Conservation (phyloP, 2,888 invertebrate genomes). For the Stegana nigrithorax region DNA sequence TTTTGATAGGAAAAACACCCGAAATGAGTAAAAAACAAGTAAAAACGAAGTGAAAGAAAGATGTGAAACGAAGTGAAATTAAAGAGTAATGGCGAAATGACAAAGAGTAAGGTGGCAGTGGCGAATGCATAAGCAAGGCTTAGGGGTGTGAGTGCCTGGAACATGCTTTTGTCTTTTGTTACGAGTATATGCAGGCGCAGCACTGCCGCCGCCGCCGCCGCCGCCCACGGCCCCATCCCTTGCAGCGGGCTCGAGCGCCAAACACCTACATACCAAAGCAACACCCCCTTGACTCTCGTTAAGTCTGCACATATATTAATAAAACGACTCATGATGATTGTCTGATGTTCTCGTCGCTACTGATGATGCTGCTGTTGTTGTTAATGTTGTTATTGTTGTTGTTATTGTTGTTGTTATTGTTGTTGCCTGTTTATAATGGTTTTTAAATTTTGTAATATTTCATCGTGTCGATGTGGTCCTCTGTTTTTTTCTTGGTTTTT, state of each 20-base stretch:
- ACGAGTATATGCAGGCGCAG: too few species aligned
- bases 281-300: neutral
- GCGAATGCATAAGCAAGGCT: too few species aligned
- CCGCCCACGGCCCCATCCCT: neutral
- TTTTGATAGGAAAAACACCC: constrained; percentile 14
- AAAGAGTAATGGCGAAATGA: neutral
- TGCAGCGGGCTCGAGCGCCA: neutral
- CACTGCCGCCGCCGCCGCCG: neutral
- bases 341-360: neutral
- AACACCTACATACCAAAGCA: neutral
- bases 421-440: constrained; percentile 53
- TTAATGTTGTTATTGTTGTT: neutral
- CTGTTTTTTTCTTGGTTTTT: neutral
- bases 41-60: too few species aligned
- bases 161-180: too few species aligned
- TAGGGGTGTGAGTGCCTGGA: too few species aligned
- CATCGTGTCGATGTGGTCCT: constrained; percentile 42
- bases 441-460: constrained; percentile 54
- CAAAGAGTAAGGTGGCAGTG: too few species aligned
- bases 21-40: too few species aligned
- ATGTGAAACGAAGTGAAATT: too few species aligned
- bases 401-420: constrained; percentile 17
- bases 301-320: constrained; percentile 36
- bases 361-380: neutral
- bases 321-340: constrained; percentile 15